Conservation (phyloP, 2,113 vertebrate species). For the Crotalus viridis region DNA sequence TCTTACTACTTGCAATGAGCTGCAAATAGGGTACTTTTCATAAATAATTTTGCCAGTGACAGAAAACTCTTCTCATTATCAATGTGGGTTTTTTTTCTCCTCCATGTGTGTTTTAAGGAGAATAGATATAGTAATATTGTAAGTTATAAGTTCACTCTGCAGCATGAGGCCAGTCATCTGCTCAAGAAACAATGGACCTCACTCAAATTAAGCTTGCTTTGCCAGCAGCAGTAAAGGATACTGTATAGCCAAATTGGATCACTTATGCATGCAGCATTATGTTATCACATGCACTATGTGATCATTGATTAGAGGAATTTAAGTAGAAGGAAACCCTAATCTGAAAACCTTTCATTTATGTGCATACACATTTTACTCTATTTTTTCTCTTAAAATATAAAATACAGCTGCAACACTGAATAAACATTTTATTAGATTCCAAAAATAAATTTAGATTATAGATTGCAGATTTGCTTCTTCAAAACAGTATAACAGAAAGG, state of each 20-base stretch:
- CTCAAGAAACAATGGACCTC: neutral
- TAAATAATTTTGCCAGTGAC: neutral
- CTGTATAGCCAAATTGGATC: neutral
- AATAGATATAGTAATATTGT: neutral
- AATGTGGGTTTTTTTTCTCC: neutral
- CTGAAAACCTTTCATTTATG: neutral
- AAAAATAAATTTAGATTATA: neutral
- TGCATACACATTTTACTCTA: neutral
- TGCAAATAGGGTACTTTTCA: neutral
- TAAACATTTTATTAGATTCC: neutral
- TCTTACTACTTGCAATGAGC: neutral
- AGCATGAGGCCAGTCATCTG: neutral
- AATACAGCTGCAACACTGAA: neutral
- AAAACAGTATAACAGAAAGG: neutral
- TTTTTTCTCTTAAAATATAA: neutral
- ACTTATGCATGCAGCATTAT: neutral
- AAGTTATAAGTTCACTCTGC: neutral
- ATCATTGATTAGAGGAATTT: neutral
- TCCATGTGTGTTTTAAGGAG: neutral
- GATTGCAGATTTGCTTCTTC: neutral
- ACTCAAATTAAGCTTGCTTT: neutral
- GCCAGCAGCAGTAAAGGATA: neutral
- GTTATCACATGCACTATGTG: neutral
- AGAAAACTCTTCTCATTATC: neutral
- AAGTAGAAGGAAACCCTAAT: neutral